A percentile compares a stretch with the other conserved stretches of the same genome.
These are phyloP conservation scores for Hippopotamyrus pictus DNA, from an alignment of 2,797 vertebrate genomes.

Conservation along the genomic window DNA sequence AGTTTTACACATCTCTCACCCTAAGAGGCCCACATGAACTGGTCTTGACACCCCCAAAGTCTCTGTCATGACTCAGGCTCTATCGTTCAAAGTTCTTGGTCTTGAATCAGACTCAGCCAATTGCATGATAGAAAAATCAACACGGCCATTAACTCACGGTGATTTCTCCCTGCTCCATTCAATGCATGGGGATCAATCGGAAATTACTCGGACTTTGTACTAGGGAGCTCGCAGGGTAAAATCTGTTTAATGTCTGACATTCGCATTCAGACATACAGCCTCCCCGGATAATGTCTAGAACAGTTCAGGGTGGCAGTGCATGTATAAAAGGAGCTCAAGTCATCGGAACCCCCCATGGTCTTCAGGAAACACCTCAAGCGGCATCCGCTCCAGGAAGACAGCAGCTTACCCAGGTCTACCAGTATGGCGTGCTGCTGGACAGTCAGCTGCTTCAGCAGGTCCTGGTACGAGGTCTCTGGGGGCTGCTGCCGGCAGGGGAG, in stretches of 20 bases:
- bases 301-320: background rate
- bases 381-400: background rate
- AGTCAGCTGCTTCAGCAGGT: conserved; percentile 90
- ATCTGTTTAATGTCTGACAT: background rate
- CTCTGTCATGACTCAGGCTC: background rate
- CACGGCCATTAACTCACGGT: background rate
- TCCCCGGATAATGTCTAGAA: background rate
- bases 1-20: background rate
- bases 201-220: background rate
- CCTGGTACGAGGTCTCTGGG: conserved; percentile 75
- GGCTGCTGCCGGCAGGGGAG: conserved; percentile 78
- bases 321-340: background rate
- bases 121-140: background rate
- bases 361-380: background rate
- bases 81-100: background rate
- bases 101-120: background rate
- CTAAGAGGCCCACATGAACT: background rate
- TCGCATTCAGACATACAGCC: background rate
- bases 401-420: conserved; percentile 78
- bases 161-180: background rate
- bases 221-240: background rate
- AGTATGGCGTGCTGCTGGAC: conserved; percentile 91
- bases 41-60: background rate
- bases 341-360: background rate
- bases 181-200: background rate